Evolutionary conservation across 2,113 vertebrate species (phyloP).

Genomic region (Reinhardtius hippoglossoides): DNA sequence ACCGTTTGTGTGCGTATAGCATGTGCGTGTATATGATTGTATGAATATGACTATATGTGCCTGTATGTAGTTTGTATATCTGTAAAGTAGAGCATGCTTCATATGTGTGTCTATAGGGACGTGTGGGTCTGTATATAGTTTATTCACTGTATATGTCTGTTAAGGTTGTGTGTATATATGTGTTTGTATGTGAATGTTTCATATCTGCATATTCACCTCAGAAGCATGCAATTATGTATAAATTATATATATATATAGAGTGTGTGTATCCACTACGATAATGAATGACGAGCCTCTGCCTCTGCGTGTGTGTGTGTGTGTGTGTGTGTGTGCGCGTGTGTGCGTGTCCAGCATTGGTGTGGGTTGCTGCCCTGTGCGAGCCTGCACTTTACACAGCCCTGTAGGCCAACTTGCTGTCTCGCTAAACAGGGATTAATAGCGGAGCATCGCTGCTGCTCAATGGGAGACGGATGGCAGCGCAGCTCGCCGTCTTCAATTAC

Average conservation of each 20-base stretch:
- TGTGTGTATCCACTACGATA: not conserved
- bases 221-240: constrained; percentile 4
- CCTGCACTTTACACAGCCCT: constrained; percentile 32
- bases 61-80: constrained; percentile 2
- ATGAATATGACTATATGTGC: constrained; percentile 8
- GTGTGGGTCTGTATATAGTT: no score
- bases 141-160: not conserved
- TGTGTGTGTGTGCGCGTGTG: constrained; percentile 1
- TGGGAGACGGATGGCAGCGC: constrained; percentile 61
- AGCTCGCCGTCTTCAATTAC: constrained; percentile 64
- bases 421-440: constrained; percentile 75
- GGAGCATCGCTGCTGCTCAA: constrained; percentile 63
- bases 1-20: constrained; percentile 26
- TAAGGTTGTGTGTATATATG: constrained; percentile 5
- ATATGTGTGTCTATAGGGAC: not conserved
- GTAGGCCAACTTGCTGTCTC: constrained; percentile 67
- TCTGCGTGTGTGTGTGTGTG: not conserved
- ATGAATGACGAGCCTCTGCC: constrained; percentile 3
- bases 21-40: constrained; percentile 6
- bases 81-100: not conserved
- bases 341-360: constrained; percentile 9
- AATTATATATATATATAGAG: constrained; percentile 4
- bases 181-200: not conserved
- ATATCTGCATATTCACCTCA: not conserved
- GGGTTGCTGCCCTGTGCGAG: constrained; percentile 22